Evolutionary conservation across 2,797 vertebrate genomes (phyloP), one percentile per base, ranked within the genome.

Genomic region (Coregonus ussuriensis): DNA sequence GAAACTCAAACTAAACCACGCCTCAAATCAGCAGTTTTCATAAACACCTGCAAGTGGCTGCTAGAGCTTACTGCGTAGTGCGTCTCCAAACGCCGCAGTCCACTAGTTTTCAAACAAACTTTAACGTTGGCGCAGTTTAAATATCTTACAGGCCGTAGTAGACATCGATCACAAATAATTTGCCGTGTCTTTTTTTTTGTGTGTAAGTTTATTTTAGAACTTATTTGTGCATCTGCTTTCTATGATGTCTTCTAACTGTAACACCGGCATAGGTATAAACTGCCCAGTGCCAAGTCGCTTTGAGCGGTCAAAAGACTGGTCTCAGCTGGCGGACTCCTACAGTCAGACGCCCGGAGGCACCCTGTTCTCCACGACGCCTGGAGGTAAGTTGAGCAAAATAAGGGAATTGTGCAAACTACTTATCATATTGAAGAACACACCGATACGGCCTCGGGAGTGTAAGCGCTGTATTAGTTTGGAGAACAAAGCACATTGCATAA

Each of bases 251-350:
- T 47, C 41, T 15, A 80, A 63, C 71, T 81, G 75, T 63, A 63
- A 13, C 21, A 25, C 21, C 59, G 29, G 59, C 21, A 63, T 1
- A n/a, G 82, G 79, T 35, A 82, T 81, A 11, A 83, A 79, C 77
- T 92, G 89, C 79, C 90, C 90, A 1, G 87, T 93, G 63, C 89
- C 65, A 6, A 83, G 82, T 74, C 82, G 87, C 18, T 84, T 84
- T 1, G 56, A 52, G 0, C 74, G 41, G 4, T 29, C 81, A n/a
- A 74, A 86, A 14, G 78, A 73, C 81, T 85, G 85, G 82, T 70
- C 88, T 33, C 84, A 83, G 31, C 75, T 88, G 3, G 62, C 74
- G 0, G 77, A 90, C 56, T 82, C 81, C 84, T 94, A 88, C 90
- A 88, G 91, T 85, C 90, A 87, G 77, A 91, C 78, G 0, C 90